phyloP scores from a whole-genome alignment of 2,888 invertebrate species.

The Dysmachus trigonus region DNA sequence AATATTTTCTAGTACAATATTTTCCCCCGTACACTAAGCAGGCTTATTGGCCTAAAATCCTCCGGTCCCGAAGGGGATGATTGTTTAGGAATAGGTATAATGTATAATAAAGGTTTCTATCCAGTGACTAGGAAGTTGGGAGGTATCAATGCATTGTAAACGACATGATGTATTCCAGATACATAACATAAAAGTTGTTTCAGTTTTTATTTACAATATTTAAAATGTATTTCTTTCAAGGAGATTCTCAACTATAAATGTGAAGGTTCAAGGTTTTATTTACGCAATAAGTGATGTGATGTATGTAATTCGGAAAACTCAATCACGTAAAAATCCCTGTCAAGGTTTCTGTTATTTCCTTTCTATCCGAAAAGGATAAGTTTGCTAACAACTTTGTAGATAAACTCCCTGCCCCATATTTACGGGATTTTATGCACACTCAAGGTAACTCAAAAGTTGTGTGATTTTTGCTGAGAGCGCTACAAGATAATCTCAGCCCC shows the following conservation, averaged over 20 bases:
- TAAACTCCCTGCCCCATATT: not conserved
- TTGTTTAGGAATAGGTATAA: too few relatives aligned
- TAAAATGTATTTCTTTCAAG: not conserved
- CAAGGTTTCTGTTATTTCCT: not conserved
- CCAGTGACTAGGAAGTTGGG: too few relatives aligned
- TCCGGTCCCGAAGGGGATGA: too few relatives aligned
- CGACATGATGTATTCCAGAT: too few relatives aligned
- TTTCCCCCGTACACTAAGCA: too few relatives aligned
- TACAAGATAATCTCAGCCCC: not conserved
- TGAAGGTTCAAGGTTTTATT: not conserved
- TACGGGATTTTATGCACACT: not conserved
- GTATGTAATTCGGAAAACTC: not conserved
- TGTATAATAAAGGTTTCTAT: too few relatives aligned
- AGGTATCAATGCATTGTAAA: too few relatives aligned
- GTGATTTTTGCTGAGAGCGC: not conserved
- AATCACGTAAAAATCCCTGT: not conserved
- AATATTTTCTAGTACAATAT: too few relatives aligned
- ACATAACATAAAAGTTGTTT: too few relatives aligned
- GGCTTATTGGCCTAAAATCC: too few relatives aligned
- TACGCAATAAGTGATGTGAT: not conserved
- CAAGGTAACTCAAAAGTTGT: not conserved
- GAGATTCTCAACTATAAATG: not conserved
- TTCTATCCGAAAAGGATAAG: not conserved
- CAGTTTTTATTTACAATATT: not conserved
- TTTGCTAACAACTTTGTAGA: constrained; percentile 2